These are phyloP conservation scores for Graptemys geographica DNA, from an alignment of 2,797 vertebrate species.

Conservation along the genomic window DNA sequence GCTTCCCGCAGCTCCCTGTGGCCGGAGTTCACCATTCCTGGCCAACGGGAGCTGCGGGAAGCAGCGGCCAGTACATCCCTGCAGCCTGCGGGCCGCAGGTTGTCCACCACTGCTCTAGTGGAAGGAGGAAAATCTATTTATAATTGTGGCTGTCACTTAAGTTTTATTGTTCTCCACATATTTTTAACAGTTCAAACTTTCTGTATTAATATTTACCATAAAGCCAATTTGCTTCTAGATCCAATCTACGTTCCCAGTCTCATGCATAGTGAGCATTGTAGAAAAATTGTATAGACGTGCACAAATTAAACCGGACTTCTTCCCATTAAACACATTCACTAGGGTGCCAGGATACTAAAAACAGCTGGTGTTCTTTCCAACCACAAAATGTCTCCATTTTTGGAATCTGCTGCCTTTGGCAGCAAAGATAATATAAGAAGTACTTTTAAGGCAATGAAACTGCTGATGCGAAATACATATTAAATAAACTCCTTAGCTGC, in stretches of 20 bases:
- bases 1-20: no score
- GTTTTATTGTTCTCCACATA: background rate
- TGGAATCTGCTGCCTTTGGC: background rate
- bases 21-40: no score
- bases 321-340: background rate
- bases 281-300: no score
- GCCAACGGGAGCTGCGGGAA: no score
- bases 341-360: background rate
- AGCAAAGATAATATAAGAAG: background rate
- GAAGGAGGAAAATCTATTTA: background rate
- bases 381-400: background rate
- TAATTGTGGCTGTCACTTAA: accelerated
- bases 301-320: background rate
- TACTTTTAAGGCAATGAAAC: background rate
- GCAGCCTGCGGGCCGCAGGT: no score
- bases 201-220: background rate
- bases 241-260: background rate
- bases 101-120: background rate
- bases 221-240: accelerated
- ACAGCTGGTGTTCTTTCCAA: background rate
- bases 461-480: background rate
- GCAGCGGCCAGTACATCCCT: no score
- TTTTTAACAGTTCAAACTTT: background rate
- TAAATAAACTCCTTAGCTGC: background rate
- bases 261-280: accelerated